Conservation (phyloP, 2,888 invertebrate genomes). For the Drosophila silvestris region DNA sequence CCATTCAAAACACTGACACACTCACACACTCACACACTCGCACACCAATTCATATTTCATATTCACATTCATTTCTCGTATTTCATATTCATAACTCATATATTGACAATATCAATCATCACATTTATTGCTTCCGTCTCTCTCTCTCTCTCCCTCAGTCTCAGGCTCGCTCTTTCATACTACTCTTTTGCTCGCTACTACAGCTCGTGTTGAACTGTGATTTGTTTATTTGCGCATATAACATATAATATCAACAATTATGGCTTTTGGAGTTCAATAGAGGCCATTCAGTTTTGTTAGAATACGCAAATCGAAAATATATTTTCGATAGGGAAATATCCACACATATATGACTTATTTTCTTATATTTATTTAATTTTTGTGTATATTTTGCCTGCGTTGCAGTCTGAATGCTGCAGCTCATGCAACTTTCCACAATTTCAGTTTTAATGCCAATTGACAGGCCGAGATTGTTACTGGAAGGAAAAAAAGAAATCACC, state of each 20-base stretch:
- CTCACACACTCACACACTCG: background rate
- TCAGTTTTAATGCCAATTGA: constrained; percentile 6
- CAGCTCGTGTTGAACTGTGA: background rate
- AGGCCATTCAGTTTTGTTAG: background rate
- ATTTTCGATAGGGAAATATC: background rate
- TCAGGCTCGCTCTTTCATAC: background rate
- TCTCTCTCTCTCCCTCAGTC: background rate
- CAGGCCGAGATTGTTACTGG: background rate
- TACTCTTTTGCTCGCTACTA: background rate
- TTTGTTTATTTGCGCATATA: background rate
- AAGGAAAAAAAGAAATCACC: constrained; percentile 8
- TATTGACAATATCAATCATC: constrained; percentile 57
- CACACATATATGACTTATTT: background rate
- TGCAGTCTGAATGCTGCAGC: background rate
- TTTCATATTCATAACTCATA: constrained; percentile 45
- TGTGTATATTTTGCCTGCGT: background rate
- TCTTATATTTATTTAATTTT: too few relatives aligned
- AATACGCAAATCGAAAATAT: too few relatives aligned
- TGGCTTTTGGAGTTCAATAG: background rate
- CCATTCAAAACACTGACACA: background rate
- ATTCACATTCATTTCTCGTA: constrained; percentile 31
- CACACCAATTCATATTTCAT: constrained; percentile 4
- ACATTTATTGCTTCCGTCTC: constrained; percentile 57
- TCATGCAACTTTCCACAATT: background rate
- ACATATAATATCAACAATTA: background rate